Evolutionary conservation across 2,797 vertebrate species (phyloP).

Genomic region (Falco biarmicus): DNA sequence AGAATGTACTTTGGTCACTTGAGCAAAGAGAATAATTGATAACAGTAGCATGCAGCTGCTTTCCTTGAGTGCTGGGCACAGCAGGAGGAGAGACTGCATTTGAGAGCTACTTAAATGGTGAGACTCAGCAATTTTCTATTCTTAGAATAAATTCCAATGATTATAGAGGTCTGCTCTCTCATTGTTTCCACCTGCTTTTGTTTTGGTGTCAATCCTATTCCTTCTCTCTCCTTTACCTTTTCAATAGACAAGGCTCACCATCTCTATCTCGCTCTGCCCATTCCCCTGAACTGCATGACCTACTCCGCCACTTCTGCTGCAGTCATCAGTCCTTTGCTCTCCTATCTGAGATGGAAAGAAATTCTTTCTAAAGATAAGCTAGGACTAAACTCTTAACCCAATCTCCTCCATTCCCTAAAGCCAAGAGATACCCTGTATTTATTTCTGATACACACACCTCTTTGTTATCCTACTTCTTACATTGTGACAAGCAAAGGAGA

Average conservation of each 20-base stretch:
- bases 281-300: background rate
- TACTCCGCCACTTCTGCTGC: background rate
- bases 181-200: background rate
- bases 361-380: background rate
- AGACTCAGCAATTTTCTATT: background rate
- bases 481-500: background rate
- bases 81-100: background rate
- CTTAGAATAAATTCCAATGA: background rate
- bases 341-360: background rate
- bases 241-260: background rate
- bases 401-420: background rate
- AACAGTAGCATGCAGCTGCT: background rate
- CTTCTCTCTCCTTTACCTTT: background rate
- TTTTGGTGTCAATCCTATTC: background rate
- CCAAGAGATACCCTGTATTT: background rate
- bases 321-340: background rate
- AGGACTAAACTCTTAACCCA: background rate
- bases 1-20: background rate
- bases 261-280: accelerated
- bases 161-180: background rate
- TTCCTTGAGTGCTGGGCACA: background rate
- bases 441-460: background rate
- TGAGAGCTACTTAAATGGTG: background rate
- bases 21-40: conserved; percentile 45
- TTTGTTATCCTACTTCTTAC: background rate